phyloP scores from a whole-genome alignment of 2,797 vertebrate species.

The Sebastes goodei region DNA sequence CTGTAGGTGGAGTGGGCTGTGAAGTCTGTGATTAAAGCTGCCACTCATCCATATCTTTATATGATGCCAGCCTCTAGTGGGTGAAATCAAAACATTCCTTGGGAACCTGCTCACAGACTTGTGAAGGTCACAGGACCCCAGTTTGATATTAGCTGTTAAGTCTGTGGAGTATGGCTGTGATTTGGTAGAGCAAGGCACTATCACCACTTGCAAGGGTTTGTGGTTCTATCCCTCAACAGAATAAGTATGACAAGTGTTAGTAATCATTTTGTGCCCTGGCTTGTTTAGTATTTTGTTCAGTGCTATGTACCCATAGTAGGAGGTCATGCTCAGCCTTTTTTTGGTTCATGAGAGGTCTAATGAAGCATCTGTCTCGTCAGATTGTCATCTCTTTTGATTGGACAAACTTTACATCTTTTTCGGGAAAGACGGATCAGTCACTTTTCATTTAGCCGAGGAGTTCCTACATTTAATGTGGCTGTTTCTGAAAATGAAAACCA shows the following conservation, averaged over 20 bases:
- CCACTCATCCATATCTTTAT: conserved; percentile 6
- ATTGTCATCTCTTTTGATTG: not conserved
- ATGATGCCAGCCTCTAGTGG: not conserved
- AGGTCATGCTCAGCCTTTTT: not conserved
- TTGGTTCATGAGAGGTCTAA: not conserved
- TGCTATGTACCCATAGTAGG: not conserved
- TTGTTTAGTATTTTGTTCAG: not conserved
- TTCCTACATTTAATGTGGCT: not conserved
- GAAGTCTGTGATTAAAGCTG: conserved; percentile 24
- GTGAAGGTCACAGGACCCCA: not conserved
- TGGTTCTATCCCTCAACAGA: not conserved
- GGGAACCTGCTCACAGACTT: not conserved
- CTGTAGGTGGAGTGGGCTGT: conserved; percentile 47
- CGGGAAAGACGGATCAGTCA: not conserved
- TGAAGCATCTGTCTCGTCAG: not conserved
- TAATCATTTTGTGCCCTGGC: not conserved
- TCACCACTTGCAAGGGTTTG: not conserved
- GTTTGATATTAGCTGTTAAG: not conserved
- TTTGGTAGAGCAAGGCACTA: not conserved
- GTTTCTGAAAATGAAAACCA: not conserved
- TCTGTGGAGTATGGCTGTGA: no score
- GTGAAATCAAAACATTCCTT: not conserved
- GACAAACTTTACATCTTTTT: not conserved
- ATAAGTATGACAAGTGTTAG: not conserved
- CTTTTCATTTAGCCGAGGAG: not conserved